Evolutionary conservation across 2,113 vertebrate genomes (phyloP).

Genomic region (Odontophorus gujanensis): DNA sequence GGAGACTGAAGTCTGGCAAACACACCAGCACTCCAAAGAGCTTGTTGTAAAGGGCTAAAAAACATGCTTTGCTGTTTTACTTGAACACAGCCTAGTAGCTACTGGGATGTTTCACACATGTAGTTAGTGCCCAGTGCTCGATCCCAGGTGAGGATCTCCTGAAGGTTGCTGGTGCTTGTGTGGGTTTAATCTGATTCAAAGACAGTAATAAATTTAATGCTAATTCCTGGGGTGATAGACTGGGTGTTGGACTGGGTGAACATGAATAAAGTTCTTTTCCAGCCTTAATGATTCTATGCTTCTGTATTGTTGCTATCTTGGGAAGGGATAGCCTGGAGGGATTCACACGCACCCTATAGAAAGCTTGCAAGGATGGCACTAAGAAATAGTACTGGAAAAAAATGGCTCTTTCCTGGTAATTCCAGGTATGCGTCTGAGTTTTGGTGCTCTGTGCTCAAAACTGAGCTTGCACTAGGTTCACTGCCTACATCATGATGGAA

Average conservation of each 20-base stretch:
- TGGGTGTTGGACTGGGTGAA: not conserved
- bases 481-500: not conserved
- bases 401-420: not conserved
- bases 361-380: not conserved
- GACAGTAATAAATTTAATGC: not conserved
- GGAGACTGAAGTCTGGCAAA: not conserved
- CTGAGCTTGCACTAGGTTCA: not conserved
- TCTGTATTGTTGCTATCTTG: not conserved
- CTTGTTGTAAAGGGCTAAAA: not conserved
- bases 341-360: not conserved
- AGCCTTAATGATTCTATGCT: too few species aligned
- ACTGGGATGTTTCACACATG: not conserved
- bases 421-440: not conserved
- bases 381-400: not conserved
- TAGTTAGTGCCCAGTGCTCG: not conserved
- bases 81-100: not conserved
- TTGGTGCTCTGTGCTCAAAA: not conserved
- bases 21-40: not conserved
- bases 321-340: not conserved
- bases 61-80: not conserved
- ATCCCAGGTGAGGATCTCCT: not conserved
- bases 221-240: not conserved
- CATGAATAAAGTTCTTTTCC: too few species aligned
- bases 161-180: not conserved
- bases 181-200: not conserved